phyloP scores from a whole-genome alignment of 2,888 invertebrate genomes.

The Eudemis profundana region DNA sequence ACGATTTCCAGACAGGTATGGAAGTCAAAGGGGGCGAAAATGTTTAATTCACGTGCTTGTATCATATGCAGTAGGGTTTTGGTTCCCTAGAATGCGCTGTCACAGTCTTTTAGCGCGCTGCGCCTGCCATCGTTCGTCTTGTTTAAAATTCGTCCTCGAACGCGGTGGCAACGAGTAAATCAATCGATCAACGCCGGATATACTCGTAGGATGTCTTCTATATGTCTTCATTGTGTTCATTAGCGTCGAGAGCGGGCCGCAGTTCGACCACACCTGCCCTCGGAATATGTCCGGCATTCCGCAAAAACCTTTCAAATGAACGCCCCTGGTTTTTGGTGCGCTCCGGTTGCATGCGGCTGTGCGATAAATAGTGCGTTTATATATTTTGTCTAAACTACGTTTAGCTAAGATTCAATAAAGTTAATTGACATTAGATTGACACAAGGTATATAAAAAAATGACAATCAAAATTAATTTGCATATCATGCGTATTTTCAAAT shows the following conservation, averaged over 20 bases:
- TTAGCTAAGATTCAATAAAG: no score
- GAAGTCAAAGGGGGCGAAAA: constrained; percentile 24
- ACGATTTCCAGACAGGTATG: constrained; percentile 20
- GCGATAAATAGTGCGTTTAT: background rate
- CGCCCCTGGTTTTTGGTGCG: constrained; percentile 51
- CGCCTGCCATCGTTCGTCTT: constrained; percentile 70
- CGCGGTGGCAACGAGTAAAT: constrained; percentile 84
- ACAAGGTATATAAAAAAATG: no score
- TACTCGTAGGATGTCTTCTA: constrained; percentile 68
- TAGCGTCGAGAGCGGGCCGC: constrained; percentile 68
- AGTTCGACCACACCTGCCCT: constrained; percentile 76
- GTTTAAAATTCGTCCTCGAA: constrained; percentile 81
- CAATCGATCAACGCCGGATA: constrained; percentile 86
- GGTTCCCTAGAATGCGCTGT: constrained; percentile 13
- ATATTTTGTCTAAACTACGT: background rate
- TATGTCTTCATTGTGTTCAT: constrained; percentile 86
- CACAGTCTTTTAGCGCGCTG: constrained; percentile 59
- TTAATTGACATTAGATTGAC: no score
- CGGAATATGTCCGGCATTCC: constrained; percentile 71
- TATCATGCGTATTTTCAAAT: background rate
- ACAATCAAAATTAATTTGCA: background rate
- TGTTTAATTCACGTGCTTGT: constrained; percentile 30
- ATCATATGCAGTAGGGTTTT: constrained; percentile 8
- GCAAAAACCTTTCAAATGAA: constrained; percentile 69
- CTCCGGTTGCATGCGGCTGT: constrained; percentile 3